Evolutionary conservation across 1,140 invertebrate species (phyloP), one percentile per base, ranked within the genome.

Genomic region (Lepidotrigona ventralis): DNA sequence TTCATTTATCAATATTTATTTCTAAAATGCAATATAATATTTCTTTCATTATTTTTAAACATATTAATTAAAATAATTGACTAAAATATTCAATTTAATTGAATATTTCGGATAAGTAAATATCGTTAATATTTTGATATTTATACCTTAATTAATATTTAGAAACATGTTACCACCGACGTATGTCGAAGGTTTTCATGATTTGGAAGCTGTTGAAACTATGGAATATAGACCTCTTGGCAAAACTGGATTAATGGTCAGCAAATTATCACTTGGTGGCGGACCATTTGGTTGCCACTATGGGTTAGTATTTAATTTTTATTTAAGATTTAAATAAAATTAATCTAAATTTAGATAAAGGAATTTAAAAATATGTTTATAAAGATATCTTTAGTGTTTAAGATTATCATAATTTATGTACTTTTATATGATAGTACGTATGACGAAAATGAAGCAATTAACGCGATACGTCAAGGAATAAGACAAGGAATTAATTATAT

Each of bases 401-500:
- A 19, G 2, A 54, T 77, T 58, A 33, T 39, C 3, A 4, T 51
- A 15, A 15, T 19, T 79, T 29, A 46, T 8, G 29, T 51, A 51
- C 26, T n/a, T 77, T 66, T 9, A 68, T 58, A 26, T 71, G 82
- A 79, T 81, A 96, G 95, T 19, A 86, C 92, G 1, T 96, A 93
- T 68, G 91, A 96, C 80, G 95, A 96, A 73, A 90, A 95, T 26
- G 96, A 97, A 92, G 96, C 96, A 33, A 95, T 97, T 77, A 91
- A 95, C 72, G 96, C 97, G 0, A 95, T 99, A 60, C 94, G 95
- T 66, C 93, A 96, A 86, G 97, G 96, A 9, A 93, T 99, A 26
- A 96, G 95, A 91, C 94, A 93, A 56, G 98, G 98, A 3, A 95
- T 99, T 29, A 99, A 99, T 94, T 98, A 98, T 86, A 96, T 99